These are phyloP conservation scores for Ctenosaura bakeri DNA, from an alignment of 2,797 vertebrate genomes.

Conservation along the genomic window DNA sequence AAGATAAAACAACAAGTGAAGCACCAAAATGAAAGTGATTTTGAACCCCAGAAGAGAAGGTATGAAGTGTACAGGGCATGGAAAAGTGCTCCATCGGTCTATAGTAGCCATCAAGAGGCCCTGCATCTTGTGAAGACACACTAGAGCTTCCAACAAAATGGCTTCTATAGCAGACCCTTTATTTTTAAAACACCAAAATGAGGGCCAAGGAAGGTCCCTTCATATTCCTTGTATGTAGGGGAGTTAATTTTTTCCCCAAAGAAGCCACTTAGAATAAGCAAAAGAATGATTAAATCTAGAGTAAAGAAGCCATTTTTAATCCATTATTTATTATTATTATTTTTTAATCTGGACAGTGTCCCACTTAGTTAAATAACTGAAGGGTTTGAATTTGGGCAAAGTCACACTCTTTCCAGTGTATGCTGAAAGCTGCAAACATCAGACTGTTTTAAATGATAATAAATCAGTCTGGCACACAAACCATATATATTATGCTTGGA, in stretches of 20 bases:
- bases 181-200: neutral
- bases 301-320: constrained; percentile 53
- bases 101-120: neutral
- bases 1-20: neutral
- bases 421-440: constrained; percentile 74
- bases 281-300: constrained; percentile 35
- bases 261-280: constrained; percentile 20
- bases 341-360: constrained; percentile 51
- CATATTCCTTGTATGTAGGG: neutral
- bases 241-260: neutral
- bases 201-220: neutral
- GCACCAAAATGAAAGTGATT: neutral
- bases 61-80: neutral
- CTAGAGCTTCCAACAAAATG: neutral
- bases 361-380: constrained; percentile 57
- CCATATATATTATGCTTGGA: constrained; percentile 81
- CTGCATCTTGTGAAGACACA: neutral
- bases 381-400: constrained; percentile 60
- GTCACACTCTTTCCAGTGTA: constrained; percentile 38
- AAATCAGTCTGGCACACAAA: constrained; percentile 76
- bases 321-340: neutral
- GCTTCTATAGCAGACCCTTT: too few relatives aligned
- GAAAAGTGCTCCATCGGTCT: too few relatives aligned
- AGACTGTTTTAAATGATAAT: constrained; percentile 79
- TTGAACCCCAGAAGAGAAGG: neutral